phyloP scores from a whole-genome alignment of 2,888 invertebrate species.

The Meganola albula region DNA sequence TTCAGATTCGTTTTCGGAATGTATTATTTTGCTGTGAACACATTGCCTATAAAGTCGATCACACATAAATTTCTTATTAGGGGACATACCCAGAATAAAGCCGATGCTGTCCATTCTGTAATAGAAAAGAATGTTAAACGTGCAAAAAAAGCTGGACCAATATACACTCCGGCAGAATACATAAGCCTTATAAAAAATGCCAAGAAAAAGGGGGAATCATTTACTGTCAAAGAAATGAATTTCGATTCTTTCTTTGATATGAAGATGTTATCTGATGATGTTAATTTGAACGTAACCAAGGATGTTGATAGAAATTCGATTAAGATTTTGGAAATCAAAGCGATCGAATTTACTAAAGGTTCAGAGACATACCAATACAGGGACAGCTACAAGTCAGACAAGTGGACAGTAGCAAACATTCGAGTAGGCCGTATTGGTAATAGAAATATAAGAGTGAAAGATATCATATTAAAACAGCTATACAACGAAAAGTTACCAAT shows the following conservation, averaged over 20 bases:
- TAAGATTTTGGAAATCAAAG: slow-evolving; percentile 12
- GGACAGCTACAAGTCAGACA: slow-evolving; percentile 7
- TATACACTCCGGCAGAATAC: slow-evolving; percentile 23
- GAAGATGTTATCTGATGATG: slow-evolving; percentile 15
- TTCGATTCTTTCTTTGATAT: slow-evolving; percentile 20
- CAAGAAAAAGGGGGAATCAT: slow-evolving; percentile 7
- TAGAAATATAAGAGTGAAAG: too few species aligned
- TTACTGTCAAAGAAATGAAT: slow-evolving; percentile 19
- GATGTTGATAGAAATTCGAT: slow-evolving; percentile 13
- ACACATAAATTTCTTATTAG: slow-evolving; percentile 24
- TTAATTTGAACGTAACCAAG: slow-evolving; percentile 13
- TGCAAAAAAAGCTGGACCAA: slow-evolving; percentile 19
- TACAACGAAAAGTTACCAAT: too few species aligned
- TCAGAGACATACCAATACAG: slow-evolving; percentile 13
- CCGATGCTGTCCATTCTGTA: slow-evolving; percentile 21
- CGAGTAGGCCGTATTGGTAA: too few species aligned
- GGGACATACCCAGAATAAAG: slow-evolving; percentile 28
- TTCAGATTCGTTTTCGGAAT: slow-evolving; percentile 13
- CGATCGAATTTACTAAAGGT: slow-evolving; percentile 13
- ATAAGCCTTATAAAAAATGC: slow-evolving; percentile 18
- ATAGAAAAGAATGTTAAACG: slow-evolving; percentile 20
- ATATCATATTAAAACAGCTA: too few species aligned
- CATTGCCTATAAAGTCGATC: slow-evolving; percentile 8
- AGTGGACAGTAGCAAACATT: too few species aligned
- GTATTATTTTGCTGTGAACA: slow-evolving; percentile 15